Base-by-base conservation (phyloP, 2,797 vertebrate genomes). In the Sciaenops ocellatus region DNA sequence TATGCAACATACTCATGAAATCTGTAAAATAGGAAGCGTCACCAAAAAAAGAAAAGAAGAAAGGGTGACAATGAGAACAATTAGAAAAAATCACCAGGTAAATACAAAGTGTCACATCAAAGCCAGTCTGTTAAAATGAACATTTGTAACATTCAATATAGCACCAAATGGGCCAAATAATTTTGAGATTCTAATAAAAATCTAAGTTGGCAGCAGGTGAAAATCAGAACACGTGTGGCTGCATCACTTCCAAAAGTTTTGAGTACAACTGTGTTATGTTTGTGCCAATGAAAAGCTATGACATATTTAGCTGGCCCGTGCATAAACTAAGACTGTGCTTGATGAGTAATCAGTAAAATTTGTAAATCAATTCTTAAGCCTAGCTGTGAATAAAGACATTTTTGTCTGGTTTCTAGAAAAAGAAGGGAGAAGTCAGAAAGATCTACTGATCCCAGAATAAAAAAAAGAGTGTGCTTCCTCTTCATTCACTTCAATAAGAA, bases 301-400 rank as follows among this genome's bases (percentile, higher is more conserved):
- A 34, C 30, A 34, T 34, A 6, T 30, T 34, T 34, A 34, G 30
- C 7, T 34, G 30, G 30, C 6, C 30, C 1, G 6, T 34, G n/a
- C n/a, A n/a, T n/a, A n/a, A n/a, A n/a, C n/a, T n/a, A n/a, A n/a
- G n/a, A n/a, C n/a, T 1, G 3, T 15, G 59, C 42, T 2, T 56
- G n/a, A 50, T 69, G 65, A 73, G 42, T n/a, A 44, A 24, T 61
- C 30, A 44, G 12, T 56, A 48, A 52, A 24, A 73, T 57, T 0
- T 68, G 22, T n/a, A 56, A 56, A 73, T 69, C 24, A 20, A 44
- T 52, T 44, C 6, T 51, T 42, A 17, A 51, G 46, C 34, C 46
- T 60, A 24, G 47, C 4, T 28, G 13, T 28, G 22, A 60, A 66
- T 51, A 44, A 30, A 60, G 47, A 30, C 13, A 17, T 34, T 20